These are phyloP conservation scores for Ascidia mentula DNA, from an alignment of 23 tunicate genomes.

Conservation along the genomic window DNA sequence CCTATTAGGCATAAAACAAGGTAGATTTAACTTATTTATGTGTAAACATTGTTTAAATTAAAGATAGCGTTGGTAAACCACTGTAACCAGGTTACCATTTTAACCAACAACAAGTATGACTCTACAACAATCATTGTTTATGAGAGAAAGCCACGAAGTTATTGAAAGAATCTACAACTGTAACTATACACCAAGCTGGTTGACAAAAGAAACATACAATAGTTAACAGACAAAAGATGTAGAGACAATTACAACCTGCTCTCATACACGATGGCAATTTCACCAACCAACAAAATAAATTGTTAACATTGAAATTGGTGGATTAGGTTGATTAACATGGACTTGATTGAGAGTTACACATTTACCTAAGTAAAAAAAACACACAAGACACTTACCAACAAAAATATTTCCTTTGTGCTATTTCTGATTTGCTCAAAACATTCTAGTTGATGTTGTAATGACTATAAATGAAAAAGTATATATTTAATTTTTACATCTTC, in stretches of 20 bases:
- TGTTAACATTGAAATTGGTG: neutral
- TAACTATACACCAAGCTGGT: neutral
- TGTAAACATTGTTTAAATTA: neutral
- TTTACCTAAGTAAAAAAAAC: neutral
- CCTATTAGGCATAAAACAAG: too few species aligned
- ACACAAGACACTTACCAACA: conserved; percentile 26
- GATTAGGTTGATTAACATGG: neutral
- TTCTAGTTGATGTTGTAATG: conserved; percentile 49
- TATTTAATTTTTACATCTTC: neutral
- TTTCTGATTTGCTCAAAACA: conserved; percentile 30
- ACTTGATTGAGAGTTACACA: neutral
- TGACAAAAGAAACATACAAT: neutral
- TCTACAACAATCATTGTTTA: neutral
- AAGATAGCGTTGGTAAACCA: neutral
- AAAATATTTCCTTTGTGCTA: conserved; percentile 22
- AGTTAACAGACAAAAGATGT: too few species aligned
- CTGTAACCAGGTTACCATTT: neutral
- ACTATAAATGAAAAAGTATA: conserved; percentile 10
- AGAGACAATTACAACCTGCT: neutral
- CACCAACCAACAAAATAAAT: neutral
- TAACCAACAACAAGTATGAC: neutral
- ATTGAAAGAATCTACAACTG: neutral
- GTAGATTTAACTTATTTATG: too few species aligned
- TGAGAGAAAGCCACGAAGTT: neutral
- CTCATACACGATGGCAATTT: neutral